Conservation (phyloP, 23 tunicate species). For the Halocynthia roretzi region DNA sequence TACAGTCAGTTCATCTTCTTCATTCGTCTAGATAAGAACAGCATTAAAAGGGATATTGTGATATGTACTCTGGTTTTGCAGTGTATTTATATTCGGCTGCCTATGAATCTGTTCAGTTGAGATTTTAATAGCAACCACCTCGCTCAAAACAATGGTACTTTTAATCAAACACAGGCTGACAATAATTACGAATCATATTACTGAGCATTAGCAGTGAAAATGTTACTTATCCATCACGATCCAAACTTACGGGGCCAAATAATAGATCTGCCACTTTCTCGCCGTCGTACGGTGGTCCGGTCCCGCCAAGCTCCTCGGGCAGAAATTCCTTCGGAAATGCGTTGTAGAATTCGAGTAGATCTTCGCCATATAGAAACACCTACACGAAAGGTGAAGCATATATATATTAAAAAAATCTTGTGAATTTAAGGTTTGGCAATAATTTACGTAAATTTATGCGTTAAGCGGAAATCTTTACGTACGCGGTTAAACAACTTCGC, state of each 20-base stretch:
- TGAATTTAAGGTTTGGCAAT: neutral
- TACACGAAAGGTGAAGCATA: neutral
- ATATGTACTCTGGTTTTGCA: too few relatives aligned
- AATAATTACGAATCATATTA: too few relatives aligned
- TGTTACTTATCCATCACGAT: neutral
- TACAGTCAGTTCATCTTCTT: too few relatives aligned
- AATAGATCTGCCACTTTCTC: conserved; percentile 31
- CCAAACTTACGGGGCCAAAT: conserved; percentile 29
- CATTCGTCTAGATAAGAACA: too few relatives aligned
- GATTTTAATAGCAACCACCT: too few relatives aligned
- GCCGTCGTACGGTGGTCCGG: conserved; percentile 59
- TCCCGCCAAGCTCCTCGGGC: conserved; percentile 63
- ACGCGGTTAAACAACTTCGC: conserved; percentile 63
- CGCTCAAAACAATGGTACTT: too few relatives aligned
- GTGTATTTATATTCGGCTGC: too few relatives aligned
- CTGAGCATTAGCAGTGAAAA: too few relatives aligned
- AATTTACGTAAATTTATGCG: neutral
- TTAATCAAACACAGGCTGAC: too few relatives aligned
- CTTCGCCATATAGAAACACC: conserved; percentile 58
- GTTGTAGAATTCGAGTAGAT: conserved; percentile 47
- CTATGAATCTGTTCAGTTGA: too few relatives aligned
- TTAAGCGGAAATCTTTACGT: neutral
- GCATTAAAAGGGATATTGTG: too few relatives aligned
- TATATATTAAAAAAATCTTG: neutral
- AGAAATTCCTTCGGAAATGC: conserved; percentile 45